These are phyloP conservation scores for Rhyzopertha dominica DNA, from an alignment of 1,140 invertebrate species.

Conservation along the genomic window DNA sequence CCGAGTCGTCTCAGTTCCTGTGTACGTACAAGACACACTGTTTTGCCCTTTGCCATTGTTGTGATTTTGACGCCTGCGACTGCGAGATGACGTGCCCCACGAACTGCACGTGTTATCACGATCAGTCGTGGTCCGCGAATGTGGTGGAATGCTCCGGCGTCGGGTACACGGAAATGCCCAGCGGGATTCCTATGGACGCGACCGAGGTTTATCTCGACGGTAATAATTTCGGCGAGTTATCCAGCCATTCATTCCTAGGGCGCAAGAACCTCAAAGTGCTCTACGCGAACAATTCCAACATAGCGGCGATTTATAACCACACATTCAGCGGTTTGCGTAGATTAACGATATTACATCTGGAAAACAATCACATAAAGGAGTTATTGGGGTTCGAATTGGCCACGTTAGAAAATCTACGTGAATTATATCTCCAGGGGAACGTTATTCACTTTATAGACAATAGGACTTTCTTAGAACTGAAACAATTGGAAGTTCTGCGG, in stretches of 20 bases:
- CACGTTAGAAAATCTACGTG: conserved; percentile 70
- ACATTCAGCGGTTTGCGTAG: conserved; percentile 82
- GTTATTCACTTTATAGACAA: conserved; percentile 78
- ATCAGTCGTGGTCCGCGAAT: conserved; percentile 89
- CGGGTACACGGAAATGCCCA: conserved; percentile 75
- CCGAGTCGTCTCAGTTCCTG: conserved; percentile 81
- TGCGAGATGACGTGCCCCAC: conserved; percentile 93
- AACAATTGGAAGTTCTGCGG: conserved; percentile 74
- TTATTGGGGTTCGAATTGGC: conserved; percentile 80
- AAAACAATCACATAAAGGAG: conserved; percentile 76
- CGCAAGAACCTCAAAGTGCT: conserved; percentile 81
- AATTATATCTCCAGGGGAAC: conserved; percentile 86
- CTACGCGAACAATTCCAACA: conserved; percentile 83
- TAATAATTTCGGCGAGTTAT: conserved; percentile 79
- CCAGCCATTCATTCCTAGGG: conserved; percentile 86
- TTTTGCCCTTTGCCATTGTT: conserved; percentile 89
- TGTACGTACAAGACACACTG: conserved; percentile 91
- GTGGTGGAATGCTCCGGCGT: conserved; percentile 85
- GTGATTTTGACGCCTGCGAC: conserved; percentile 91
- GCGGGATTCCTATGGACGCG: conserved; percentile 88
- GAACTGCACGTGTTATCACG: conserved; percentile 91
- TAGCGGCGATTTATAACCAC: conserved; percentile 77
- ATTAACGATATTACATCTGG: conserved; percentile 74
- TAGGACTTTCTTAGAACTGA: conserved; percentile 74
- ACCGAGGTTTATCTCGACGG: conserved; percentile 90